A percentile compares a stretch with the other conserved stretches of the same genome.
Evolutionary conservation across 2,888 invertebrate genomes (phyloP).

Genomic region (Epinotia demarniana): DNA sequence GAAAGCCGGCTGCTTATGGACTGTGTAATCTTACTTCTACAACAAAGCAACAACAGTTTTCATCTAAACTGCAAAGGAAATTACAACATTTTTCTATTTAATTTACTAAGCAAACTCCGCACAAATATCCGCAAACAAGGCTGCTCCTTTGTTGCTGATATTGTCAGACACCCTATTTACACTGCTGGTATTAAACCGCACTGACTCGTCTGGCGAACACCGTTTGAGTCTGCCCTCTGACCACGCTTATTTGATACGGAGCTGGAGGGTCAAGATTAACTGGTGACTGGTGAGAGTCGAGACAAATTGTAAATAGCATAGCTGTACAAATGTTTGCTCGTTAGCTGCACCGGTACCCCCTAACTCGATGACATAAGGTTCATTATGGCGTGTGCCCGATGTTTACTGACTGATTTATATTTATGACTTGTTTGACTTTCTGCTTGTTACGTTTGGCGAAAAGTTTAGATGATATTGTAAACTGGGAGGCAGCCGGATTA

Average conservation of each 20-base stretch:
- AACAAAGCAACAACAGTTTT: not conserved
- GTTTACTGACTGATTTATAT: slow-evolving; percentile 22
- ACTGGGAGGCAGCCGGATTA: not conserved
- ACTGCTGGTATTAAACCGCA: slow-evolving; percentile 41
- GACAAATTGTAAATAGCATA: not conserved
- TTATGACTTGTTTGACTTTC: slow-evolving; percentile 27
- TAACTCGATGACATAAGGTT: slow-evolving; percentile 37
- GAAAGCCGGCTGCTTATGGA: not conserved
- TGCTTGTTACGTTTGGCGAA: slow-evolving; percentile 11
- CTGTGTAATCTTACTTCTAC: not conserved
- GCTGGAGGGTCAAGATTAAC: not conserved
- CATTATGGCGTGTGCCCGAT: slow-evolving; percentile 21
- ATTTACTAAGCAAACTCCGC: slow-evolving; percentile 51
- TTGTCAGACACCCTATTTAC: slow-evolving; percentile 65
- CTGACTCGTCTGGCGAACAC: not conserved
- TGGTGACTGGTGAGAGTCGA: not conserved
- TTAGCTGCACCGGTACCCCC: slow-evolving; percentile 55
- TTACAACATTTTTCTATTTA: slow-evolving; percentile 26
- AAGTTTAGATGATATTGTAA: slow-evolving; percentile 7
- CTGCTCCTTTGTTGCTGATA: slow-evolving; percentile 47
- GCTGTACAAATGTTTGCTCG: slow-evolving; percentile 72
- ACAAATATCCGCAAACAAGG: slow-evolving; percentile 55
- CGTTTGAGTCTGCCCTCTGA: not conserved
- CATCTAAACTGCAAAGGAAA: not conserved
- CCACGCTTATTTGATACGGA: not conserved